Conservation (phyloP, 2,888 invertebrate genomes). For the Odontomyia ornata region DNA sequence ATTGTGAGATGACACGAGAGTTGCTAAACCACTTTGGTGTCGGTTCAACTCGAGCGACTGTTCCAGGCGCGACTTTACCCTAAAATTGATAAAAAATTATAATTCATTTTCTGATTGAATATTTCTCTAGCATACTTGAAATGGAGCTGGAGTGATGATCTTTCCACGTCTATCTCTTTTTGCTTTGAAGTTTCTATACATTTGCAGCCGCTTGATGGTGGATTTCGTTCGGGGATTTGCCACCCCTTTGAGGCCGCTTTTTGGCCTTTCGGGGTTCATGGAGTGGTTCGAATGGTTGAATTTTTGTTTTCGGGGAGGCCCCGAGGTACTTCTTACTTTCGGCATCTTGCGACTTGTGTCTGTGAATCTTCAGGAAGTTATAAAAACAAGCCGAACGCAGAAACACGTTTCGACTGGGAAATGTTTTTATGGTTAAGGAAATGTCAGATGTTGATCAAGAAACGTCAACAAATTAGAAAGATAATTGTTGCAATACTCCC, state of each 20-base stretch:
- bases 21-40: conserved; percentile 99
- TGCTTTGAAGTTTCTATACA: conserved; percentile 98
- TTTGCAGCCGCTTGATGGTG: conserved; percentile 95
- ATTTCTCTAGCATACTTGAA: conserved; percentile 70
- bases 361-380: not conserved
- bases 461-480: no score
- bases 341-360: conserved; percentile 68
- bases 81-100: conserved; percentile 47
- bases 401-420: not conserved
- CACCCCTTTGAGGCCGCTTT: conserved; percentile 82
- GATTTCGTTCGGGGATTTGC: conserved; percentile 86
- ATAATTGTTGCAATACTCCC: no score
- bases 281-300: conserved; percentile 89
- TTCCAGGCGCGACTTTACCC: conserved; percentile 86
- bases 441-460: no score
- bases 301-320: conserved; percentile 83
- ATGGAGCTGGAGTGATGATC: conserved; percentile 94
- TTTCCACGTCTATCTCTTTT: conserved; percentile 89
- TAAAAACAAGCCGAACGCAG: not conserved
- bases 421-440: not conserved
- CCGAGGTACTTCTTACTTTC: conserved; percentile 76
- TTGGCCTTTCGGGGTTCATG: conserved; percentile 91
- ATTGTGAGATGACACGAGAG: conserved; percentile 94
- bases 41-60: conserved; percentile 94
- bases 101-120: not conserved